Base-by-base conservation (phyloP, 2,888 invertebrate genomes). In the Eurytoma californica region DNA sequence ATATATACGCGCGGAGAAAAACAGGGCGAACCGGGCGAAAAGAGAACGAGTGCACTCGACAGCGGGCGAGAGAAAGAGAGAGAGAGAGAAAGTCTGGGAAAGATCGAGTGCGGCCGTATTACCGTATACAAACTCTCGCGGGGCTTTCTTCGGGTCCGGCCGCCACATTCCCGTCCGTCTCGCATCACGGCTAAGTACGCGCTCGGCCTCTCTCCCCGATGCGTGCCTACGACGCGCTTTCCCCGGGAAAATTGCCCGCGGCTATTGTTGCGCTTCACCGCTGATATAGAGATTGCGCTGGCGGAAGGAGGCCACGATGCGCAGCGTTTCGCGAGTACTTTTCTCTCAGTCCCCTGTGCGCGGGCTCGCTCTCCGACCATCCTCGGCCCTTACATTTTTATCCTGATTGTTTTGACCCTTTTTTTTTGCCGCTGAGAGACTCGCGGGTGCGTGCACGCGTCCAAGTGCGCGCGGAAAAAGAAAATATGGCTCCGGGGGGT, bases 161-260 rank as follows among this genome's bases (percentile, higher is more conserved):
- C 51, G 13, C 16, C 3, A 28, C 58, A 20, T 24, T 28, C 30
- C 67, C 14, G 61, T 53, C 39, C 53, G n/a, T 47, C 49, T 58
- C 58, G 12, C 47, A 16, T 61, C 55, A 14, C 20, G n/a, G 16
- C 65, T 55, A 66, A 74, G 74, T 74, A 68, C 30, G 5, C 53
- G 30, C 18, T 7, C 18, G n/a, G 9, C 39, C 47, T 18, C 39
- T 39, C 12, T 60, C 0, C 24, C 24, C 3, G 39, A 12, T 18
- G 47, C 5, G 3, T n/a, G 57, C 9, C 68, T 39, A 20, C 20
- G 39, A 68, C 49, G 20, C 16, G 79, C 70, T 16, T 51, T 67
- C 70, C 55, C 30, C 39, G 39, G 39, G 81, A 81, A 80, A 84
- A 83, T 86, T 84, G 84, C 86, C 81, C 68, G 39, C 74, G 82